Evolutionary conservation across 1,140 invertebrate species (phyloP).

Genomic region (Drosophila leontia): DNA sequence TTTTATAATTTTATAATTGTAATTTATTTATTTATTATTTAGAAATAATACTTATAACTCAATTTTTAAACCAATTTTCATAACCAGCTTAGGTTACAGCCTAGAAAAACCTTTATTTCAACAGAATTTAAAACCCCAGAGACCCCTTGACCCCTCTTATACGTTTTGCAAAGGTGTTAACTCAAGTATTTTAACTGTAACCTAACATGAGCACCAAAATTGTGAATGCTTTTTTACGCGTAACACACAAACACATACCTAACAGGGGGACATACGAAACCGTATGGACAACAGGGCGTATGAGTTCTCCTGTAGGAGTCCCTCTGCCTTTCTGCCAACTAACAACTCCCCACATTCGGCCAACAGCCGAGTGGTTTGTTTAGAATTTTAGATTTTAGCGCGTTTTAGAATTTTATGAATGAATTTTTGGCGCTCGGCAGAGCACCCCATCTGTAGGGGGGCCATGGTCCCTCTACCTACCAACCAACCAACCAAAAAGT

Average conservation of each 20-base stretch:
- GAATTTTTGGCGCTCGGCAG: conserved; percentile 71
- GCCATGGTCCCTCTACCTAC: not conserved
- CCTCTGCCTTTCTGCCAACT: conserved; percentile 8
- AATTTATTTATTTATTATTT: too few species aligned
- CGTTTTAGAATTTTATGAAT: conserved; percentile 84
- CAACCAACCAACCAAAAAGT: not conserved
- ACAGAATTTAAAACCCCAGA: not conserved
- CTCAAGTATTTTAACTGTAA: conserved; percentile 1
- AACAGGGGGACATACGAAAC: conserved; percentile 9
- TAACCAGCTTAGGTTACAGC: too few species aligned
- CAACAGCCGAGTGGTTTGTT: conserved; percentile 61
- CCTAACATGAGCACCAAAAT: not conserved
- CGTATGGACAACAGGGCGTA: conserved; percentile 14
- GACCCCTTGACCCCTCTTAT: not conserved
- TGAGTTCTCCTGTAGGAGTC: conserved; percentile 24
- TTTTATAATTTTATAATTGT: too few species aligned
- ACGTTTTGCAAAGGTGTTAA: not conserved
- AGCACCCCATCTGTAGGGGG: conserved; percentile 5
- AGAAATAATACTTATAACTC: too few species aligned
- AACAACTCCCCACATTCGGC: conserved; percentile 25
- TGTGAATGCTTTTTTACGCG: conserved; percentile 54
- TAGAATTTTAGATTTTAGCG: conserved; percentile 84
- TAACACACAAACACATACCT: conserved; percentile 13
- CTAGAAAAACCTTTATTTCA: not conserved
- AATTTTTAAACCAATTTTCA: too few species aligned